Conservation (phyloP, 2,113 vertebrate species). For the Cephalopholis sonnerati region DNA sequence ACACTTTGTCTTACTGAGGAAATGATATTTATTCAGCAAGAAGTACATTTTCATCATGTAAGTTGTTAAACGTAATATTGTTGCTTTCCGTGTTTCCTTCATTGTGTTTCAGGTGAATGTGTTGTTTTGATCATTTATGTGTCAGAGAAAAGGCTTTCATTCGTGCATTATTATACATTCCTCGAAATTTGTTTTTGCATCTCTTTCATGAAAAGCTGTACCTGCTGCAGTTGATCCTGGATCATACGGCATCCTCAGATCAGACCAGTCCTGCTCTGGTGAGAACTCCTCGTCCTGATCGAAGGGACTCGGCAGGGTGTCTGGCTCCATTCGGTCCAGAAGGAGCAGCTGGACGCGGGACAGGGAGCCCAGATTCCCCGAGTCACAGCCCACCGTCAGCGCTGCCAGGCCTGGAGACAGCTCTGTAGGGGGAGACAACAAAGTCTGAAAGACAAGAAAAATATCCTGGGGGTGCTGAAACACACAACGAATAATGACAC, state of each 20-base stretch:
- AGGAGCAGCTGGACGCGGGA: conserved; percentile 81
- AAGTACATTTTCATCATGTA: not conserved
- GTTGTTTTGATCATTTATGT: not conserved
- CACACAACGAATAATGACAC: not conserved
- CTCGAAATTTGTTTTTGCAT: not conserved
- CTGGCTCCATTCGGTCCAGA: conserved; percentile 60
- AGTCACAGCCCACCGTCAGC: conserved; percentile 75
- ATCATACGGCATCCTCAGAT: conserved; percentile 12
- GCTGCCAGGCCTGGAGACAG: conserved; percentile 78
- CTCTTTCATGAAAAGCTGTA: not conserved
- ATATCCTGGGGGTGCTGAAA: not conserved
- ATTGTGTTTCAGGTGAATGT: not conserved
- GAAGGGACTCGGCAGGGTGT: conserved; percentile 31
- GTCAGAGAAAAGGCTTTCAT: not conserved
- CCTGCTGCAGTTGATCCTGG: conserved; percentile 22
- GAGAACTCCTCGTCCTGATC: conserved; percentile 41
- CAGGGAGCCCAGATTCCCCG: conserved; percentile 73
- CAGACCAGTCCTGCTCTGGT: conserved; percentile 7
- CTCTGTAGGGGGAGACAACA: conserved; percentile 63
- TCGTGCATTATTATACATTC: not conserved
- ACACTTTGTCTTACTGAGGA: not conserved
- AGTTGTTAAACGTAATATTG: not conserved
- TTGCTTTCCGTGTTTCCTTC: not conserved
- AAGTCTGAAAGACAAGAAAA: not conserved
- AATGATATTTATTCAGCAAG: not conserved